These are phyloP conservation scores for Taurulus bubalis DNA, from an alignment of 2,113 vertebrate genomes.

Conservation along the genomic window DNA sequence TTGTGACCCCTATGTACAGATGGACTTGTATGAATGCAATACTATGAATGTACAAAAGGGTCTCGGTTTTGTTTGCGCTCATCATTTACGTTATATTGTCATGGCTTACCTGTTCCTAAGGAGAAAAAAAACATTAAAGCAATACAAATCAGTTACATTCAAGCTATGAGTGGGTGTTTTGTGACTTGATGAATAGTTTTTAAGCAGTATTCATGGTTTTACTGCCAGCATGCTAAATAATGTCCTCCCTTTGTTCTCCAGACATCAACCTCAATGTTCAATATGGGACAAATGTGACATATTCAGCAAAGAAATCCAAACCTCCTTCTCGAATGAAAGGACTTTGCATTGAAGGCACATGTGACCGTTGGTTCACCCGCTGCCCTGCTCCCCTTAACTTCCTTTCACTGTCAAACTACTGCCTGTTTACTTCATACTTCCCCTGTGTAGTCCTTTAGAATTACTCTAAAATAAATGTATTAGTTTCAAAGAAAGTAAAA, in stretches of 20 bases:
- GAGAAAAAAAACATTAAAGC: slow-evolving; percentile 82
- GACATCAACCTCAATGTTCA: not conserved
- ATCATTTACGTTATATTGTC: slow-evolving; percentile 80
- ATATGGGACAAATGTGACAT: not conserved
- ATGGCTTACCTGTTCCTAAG: slow-evolving; percentile 82
- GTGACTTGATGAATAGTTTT: not conserved
- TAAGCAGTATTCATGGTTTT: not conserved
- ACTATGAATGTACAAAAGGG: slow-evolving; percentile 67
- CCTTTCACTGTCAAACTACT: not conserved
- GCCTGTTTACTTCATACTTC: not conserved
- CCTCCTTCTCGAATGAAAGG: slow-evolving; percentile 16
- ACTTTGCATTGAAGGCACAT: not conserved
- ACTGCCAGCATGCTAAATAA: no score
- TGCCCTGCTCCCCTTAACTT: slow-evolving; percentile 20
- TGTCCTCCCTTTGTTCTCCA: not conserved
- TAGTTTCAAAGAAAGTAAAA: not conserved
- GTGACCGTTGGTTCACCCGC: slow-evolving; percentile 13
- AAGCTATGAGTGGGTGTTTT: slow-evolving; percentile 25
- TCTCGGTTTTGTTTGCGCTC: slow-evolving; percentile 73
- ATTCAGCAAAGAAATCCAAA: slow-evolving; percentile 17
- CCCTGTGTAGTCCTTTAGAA: not conserved
- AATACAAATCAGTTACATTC: slow-evolving; percentile 80
- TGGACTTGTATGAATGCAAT: slow-evolving; percentile 71
- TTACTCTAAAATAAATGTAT: not conserved
- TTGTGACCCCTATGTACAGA: slow-evolving; percentile 58